These are phyloP conservation scores for Scaptomyza tumidula DNA, from an alignment of 2,888 invertebrate species.

Conservation along the genomic window DNA sequence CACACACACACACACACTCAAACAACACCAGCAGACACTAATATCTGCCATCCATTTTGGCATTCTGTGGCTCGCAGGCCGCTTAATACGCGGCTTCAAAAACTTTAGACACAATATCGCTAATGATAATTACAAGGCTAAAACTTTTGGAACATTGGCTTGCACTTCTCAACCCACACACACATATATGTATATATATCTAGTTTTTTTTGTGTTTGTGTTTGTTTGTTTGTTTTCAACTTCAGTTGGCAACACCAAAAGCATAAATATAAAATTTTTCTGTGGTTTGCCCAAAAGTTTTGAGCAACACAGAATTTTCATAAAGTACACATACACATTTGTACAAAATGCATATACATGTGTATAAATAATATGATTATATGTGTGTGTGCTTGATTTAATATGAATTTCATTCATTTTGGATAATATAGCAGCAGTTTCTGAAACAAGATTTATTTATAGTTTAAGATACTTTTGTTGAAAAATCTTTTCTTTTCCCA, in stretches of 20 bases:
- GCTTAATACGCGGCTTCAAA: constrained; percentile 73
- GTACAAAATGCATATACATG: not conserved
- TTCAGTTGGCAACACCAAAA: constrained; percentile 69
- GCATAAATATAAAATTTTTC: constrained; percentile 71
- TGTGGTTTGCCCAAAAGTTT: constrained; percentile 60
- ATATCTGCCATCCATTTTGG: constrained; percentile 45
- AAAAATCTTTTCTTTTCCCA: not conserved
- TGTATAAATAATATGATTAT: not conserved
- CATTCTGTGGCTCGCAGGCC: constrained; percentile 49
- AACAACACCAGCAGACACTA: constrained; percentile 12
- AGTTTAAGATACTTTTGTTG: not conserved
- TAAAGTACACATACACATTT: constrained; percentile 4
- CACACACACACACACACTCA: not conserved
- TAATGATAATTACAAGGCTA: constrained; percentile 79
- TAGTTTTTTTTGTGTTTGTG: constrained; percentile 12
- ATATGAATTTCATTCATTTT: not conserved
- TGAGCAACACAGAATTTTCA: constrained; percentile 8
- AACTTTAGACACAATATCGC: constrained; percentile 80
- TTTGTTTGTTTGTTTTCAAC: constrained; percentile 59
- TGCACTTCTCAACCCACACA: constrained; percentile 15
- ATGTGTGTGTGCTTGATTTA: too few relatives aligned
- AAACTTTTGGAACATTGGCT: constrained; percentile 70
- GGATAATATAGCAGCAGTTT: not conserved
- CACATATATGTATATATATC: too few relatives aligned
- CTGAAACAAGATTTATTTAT: not conserved